A percentile compares a stretch with the other conserved stretches of the same genome.
These are phyloP conservation scores for Rhaphigaster nebulosa DNA, from an alignment of 2,888 invertebrate species.

Conservation along the genomic window DNA sequence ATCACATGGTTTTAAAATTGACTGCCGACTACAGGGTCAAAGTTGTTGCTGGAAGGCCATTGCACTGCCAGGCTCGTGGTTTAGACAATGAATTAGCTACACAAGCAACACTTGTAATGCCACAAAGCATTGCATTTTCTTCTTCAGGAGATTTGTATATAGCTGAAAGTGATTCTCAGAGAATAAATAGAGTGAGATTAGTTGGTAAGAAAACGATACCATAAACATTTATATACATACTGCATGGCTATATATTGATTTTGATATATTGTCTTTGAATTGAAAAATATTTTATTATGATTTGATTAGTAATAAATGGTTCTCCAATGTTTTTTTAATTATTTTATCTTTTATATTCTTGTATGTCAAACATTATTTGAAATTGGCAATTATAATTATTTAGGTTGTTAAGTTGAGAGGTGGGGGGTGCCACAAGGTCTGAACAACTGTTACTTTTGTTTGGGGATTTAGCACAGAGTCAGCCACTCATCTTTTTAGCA, in stretches of 20 bases:
- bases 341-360: too few relatives aligned
- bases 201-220: slow-evolving; percentile 72
- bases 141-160: slow-evolving; percentile 93
- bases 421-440: too few relatives aligned
- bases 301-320: not conserved
- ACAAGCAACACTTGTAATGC: slow-evolving; percentile 91
- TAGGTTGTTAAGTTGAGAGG: not conserved
- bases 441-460: too few relatives aligned
- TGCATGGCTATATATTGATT: not conserved
- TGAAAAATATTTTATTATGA: not conserved
- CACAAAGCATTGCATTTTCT: slow-evolving; percentile 94
- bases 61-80: slow-evolving; percentile 88
- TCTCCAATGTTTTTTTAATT: too few relatives aligned
- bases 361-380: not conserved
- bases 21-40: slow-evolving; percentile 92
- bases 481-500: too few relatives aligned
- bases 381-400: not conserved
- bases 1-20: slow-evolving; percentile 93
- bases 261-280: not conserved
- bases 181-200: slow-evolving; percentile 90
- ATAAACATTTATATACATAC: not conserved
- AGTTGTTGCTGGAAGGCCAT: slow-evolving; percentile 92
- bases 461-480: too few relatives aligned
- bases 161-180: slow-evolving; percentile 95
- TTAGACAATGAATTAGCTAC: slow-evolving; percentile 90